phyloP scores from a whole-genome alignment of 2,797 vertebrate genomes.

The Pseudotriccus pelzelni region DNA sequence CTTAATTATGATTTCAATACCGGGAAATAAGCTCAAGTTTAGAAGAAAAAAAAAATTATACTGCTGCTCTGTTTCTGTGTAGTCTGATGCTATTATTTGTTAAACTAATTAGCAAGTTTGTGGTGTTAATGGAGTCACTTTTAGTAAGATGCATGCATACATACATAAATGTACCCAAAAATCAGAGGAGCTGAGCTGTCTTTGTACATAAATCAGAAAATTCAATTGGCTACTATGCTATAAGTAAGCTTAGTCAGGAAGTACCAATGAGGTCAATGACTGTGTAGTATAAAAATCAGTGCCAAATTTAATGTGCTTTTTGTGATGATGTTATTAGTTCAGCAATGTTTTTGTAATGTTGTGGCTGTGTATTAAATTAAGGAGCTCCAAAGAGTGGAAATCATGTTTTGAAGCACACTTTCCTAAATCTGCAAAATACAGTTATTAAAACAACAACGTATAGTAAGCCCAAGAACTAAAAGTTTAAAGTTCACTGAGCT shows the following conservation, averaged over 20 bases:
- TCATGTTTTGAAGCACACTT: background rate
- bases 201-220: background rate
- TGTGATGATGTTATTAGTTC: background rate
- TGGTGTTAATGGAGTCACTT: background rate
- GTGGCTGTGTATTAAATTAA: background rate
- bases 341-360: background rate
- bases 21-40: slow-evolving; percentile 34
- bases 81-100: background rate
- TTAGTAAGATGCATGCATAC: background rate
- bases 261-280: background rate
- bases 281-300: background rate
- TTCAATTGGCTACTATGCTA: background rate
- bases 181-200: background rate
- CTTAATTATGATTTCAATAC: slow-evolving; percentile 45
- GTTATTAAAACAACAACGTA: background rate
- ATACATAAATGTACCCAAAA: background rate
- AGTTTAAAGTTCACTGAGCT: background rate
- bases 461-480: background rate
- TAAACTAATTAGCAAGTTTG: background rate
- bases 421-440: background rate
- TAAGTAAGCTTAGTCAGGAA: background rate
- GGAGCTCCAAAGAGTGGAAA: background rate
- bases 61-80: background rate
- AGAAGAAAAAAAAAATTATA: background rate
- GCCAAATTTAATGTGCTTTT: background rate